Evolutionary conservation across 1,140 invertebrate species (phyloP).

Genomic region (Lasioglossum albipes): DNA sequence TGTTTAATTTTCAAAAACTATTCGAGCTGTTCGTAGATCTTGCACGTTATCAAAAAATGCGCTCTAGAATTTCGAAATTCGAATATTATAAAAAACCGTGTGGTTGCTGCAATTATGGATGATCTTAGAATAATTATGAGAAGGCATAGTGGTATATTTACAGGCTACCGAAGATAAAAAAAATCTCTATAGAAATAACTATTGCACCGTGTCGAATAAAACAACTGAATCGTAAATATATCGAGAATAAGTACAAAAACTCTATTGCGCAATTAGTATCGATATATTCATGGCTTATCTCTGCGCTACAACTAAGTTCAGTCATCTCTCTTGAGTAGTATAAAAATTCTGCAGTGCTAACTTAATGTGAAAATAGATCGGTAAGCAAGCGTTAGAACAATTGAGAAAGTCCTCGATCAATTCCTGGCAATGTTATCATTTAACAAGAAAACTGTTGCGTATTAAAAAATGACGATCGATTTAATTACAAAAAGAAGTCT

Average conservation of each 20-base stretch:
- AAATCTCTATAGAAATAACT: constrained; percentile 1
- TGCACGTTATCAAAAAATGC: no score
- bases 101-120: no score
- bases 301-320: constrained; percentile 36
- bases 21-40: no score
- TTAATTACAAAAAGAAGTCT: neutral
- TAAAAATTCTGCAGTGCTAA: neutral
- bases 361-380: neutral
- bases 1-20: no score
- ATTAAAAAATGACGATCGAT: no score
- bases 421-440: neutral
- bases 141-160: constrained; percentile 7
- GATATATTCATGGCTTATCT: constrained; percentile 37
- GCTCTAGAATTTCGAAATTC: no score
- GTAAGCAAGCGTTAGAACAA: no score
- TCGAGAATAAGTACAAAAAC: constrained; percentile 29
- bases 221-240: constrained; percentile 1
- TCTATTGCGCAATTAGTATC: constrained; percentile 21
- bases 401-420: neutral
- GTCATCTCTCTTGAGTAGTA: constrained; percentile 33
- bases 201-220: constrained; percentile 17
- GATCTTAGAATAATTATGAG: no score
- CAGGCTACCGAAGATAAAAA: constrained; percentile 17
- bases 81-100: no score
- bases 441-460: no score